Conservation (phyloP, 2,113 vertebrate genomes). For the Bubo bubo region DNA sequence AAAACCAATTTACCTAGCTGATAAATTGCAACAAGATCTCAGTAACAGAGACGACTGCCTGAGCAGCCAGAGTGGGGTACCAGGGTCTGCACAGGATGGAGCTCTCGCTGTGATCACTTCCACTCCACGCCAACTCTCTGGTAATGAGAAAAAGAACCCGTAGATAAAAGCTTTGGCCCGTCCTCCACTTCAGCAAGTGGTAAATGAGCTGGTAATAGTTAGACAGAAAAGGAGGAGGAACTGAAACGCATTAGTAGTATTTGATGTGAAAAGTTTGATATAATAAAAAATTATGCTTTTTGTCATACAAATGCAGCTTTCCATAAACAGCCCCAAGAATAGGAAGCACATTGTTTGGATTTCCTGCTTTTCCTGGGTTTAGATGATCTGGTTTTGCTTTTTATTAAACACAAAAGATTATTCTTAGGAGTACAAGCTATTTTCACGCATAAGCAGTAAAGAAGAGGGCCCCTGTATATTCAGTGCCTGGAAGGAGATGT, state of each 20-base stretch:
- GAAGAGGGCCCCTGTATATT: not conserved
- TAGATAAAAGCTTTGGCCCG: not conserved
- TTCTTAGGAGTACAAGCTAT: not conserved
- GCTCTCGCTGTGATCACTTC: not conserved
- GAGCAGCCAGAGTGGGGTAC: not conserved
- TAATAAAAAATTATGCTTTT: slow-evolving; percentile 30
- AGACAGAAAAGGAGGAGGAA: slow-evolving; percentile 8
- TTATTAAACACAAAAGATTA: slow-evolving; percentile 66
- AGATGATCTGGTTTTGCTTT: not conserved
- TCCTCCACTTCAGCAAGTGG: not conserved
- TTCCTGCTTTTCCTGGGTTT: slow-evolving; percentile 5
- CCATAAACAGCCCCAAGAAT: not conserved
- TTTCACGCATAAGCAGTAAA: slow-evolving; percentile 24
- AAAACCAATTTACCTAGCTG: not conserved
- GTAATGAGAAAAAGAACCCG: not conserved
- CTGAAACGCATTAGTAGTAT: slow-evolving; percentile 10
- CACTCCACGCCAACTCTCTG: not conserved
- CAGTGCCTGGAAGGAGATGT: not conserved
- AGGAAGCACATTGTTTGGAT: slow-evolving; percentile 39
- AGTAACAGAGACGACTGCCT: not conserved
- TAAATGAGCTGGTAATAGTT: slow-evolving; percentile 12
- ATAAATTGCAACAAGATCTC: not conserved
- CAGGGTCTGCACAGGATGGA: not conserved
- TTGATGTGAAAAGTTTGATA: slow-evolving; percentile 45
- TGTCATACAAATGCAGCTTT: slow-evolving; percentile 31